These are phyloP conservation scores for Melinopterus prodromus DNA, from an alignment of 2,888 invertebrate species.

Conservation along the genomic window DNA sequence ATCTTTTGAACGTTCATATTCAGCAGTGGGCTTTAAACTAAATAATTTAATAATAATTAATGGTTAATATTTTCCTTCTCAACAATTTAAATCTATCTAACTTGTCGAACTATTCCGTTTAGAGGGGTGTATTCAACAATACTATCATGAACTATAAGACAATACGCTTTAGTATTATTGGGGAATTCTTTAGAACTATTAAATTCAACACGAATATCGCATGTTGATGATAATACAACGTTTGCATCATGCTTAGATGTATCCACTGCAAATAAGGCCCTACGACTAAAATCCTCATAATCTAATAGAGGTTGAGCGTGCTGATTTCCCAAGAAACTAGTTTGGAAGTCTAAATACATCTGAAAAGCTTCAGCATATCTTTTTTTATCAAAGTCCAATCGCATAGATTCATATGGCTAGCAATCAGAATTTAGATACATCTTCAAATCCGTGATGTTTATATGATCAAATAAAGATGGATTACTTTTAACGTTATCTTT, in stretches of 20 bases:
- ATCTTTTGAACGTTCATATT: not conserved
- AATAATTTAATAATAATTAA: not conserved
- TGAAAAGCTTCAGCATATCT: conserved; percentile 22
- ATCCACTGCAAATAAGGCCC: conserved; percentile 20
- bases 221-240: not conserved
- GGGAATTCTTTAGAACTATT: conserved; percentile 19
- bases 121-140: conserved; percentile 16
- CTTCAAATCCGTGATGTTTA: conserved; percentile 26
- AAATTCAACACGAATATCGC: conserved; percentile 24
- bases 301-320: conserved; percentile 6
- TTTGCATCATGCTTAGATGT: conserved; percentile 17
- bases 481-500: conserved; percentile 18
- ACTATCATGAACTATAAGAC: conserved; percentile 25
- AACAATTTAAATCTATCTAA: not conserved
- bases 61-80: no score
- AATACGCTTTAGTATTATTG: conserved; percentile 17
- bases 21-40: not conserved
- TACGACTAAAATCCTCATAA: conserved; percentile 16
- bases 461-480: conserved; percentile 18
- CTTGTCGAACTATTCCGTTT: conserved; percentile 7
- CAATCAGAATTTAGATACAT: conserved; percentile 36
- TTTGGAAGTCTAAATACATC: conserved; percentile 27
- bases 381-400: conserved; percentile 29
- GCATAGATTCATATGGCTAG: conserved; percentile 35
- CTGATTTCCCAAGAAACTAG: conserved; percentile 12